phyloP scores from a whole-genome alignment of 2,888 invertebrate species.

The Xanthia icteritia region DNA sequence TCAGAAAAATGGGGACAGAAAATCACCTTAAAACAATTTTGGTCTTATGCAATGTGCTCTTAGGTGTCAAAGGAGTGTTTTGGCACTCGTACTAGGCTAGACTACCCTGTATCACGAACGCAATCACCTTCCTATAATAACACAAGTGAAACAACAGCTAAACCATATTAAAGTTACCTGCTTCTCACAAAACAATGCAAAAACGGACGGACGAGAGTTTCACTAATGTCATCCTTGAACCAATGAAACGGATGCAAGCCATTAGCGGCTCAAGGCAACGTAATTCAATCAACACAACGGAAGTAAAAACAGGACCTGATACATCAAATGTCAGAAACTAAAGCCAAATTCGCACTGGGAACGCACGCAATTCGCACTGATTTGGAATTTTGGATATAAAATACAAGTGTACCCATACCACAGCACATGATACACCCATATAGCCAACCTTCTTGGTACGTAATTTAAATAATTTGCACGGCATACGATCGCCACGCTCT shows the following conservation, averaged over 20 bases:
- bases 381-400: constrained; percentile 17
- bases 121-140: neutral
- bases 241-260: constrained; percentile 57
- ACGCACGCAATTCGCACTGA: constrained; percentile 13
- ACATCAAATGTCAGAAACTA: constrained; percentile 17
- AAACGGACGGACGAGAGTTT: constrained; percentile 56
- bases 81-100: too few species aligned
- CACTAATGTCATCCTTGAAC: constrained; percentile 59
- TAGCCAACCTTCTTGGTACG: constrained; percentile 53
- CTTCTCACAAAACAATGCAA: constrained; percentile 56
- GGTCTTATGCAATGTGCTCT: too few species aligned
- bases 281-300: constrained; percentile 54
- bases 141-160: constrained; percentile 28
- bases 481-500: constrained; percentile 75
- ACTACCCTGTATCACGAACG: too few species aligned
- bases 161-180: constrained; percentile 47
- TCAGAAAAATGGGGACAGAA: too few species aligned
- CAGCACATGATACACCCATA: constrained; percentile 36
- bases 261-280: constrained; percentile 48
- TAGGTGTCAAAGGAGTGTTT: too few species aligned
- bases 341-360: neutral
- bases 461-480: constrained; percentile 75
- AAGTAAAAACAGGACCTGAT: constrained; percentile 41
- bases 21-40: too few species aligned
- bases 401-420: constrained; percentile 33